Evolutionary conservation across 1,140 invertebrate species (phyloP), one percentile per base, ranked within the genome.

Genomic region (Drosophila tristis): DNA sequence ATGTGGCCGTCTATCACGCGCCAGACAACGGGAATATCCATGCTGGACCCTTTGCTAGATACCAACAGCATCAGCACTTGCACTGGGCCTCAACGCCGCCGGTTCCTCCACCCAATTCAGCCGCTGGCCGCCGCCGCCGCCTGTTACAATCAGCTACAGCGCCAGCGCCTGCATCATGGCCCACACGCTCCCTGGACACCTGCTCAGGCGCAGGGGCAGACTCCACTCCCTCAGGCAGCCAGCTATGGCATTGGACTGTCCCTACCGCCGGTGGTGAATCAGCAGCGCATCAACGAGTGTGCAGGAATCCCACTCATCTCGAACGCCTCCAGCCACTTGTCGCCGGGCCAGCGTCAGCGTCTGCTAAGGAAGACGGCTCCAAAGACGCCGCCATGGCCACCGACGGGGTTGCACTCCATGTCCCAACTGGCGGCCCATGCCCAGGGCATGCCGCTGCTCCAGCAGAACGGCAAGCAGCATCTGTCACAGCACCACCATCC

Each of bases 391-490:
- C 75, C 53, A 26, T 13, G 49, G 0, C 55, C 48, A 16, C 57
- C 13, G 16, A 60, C 39, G 4, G 57, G 31, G 0, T 50, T 59
- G 0, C 62, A 74, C 29, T 48, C 67, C 8, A 92, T 95, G 42
- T 93, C 94, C 0, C 92, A 95, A 75, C 91, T 96, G 57, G 96
- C 96, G 2, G 95, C 95, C 74, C 96, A 96, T 87, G 95, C 96
- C 25, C 95, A 96, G 80, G 96, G 96, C 16, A 95, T 95, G 43
- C 96, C 96, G 6, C 92, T 97, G 39, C 96, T 96, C 3, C 72
- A 75, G 67, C 93, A 96, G 31, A 71, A 72, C 20, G 63, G 55
- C 39, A 81, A 87, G 39, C 76, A 89, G 15, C 78, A 80, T 25
- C 48, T 96, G 8, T 96, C 96, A 26, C 56, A 60, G 56, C 92